Percentiles rank a stretch among this genome's conserved stretches.
These are phyloP conservation scores for Pseudolaguvia tuberculata DNA, from an alignment of 2,113 vertebrate species.

Conservation along the genomic window DNA sequence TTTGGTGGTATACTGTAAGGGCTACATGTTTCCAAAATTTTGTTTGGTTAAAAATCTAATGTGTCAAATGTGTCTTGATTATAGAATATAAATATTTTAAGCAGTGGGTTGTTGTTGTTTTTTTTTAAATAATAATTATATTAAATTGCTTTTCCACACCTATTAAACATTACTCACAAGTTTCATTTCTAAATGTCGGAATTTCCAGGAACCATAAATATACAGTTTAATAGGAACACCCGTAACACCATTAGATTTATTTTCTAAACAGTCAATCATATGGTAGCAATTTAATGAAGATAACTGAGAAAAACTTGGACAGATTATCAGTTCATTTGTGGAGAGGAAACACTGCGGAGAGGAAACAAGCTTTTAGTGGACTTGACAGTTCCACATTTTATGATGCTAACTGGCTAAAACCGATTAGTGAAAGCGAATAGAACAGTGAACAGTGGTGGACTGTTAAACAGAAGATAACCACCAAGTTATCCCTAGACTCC, in stretches of 20 bases:
- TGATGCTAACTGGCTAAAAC: not conserved
- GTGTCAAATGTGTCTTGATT: constrained; percentile 38
- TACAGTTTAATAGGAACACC: not conserved
- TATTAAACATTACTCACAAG: not conserved
- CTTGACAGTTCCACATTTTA: not conserved
- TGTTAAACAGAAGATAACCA: no score
- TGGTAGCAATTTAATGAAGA: no score
- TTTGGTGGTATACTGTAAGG: constrained; percentile 23
- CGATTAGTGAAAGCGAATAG: not conserved
- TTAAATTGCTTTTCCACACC: not conserved
- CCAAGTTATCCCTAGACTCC: no score
- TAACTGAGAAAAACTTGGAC: not conserved
- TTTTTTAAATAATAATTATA: not conserved
- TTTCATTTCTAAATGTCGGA: not conserved
- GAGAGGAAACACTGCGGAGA: no score
- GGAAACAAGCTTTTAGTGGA: not conserved
- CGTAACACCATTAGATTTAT: not conserved
- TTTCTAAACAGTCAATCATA: not conserved
- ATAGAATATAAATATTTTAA: constrained; percentile 28
- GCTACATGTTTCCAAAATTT: not conserved
- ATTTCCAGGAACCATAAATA: not conserved
- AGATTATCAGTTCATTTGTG: not conserved
- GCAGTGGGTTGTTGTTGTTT: not conserved
- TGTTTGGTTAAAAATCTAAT: constrained; percentile 4
- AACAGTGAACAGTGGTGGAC: not conserved